Evolutionary conservation across 1,140 invertebrate genomes (phyloP).

Genomic region (Dinothrombium tinctorium): DNA sequence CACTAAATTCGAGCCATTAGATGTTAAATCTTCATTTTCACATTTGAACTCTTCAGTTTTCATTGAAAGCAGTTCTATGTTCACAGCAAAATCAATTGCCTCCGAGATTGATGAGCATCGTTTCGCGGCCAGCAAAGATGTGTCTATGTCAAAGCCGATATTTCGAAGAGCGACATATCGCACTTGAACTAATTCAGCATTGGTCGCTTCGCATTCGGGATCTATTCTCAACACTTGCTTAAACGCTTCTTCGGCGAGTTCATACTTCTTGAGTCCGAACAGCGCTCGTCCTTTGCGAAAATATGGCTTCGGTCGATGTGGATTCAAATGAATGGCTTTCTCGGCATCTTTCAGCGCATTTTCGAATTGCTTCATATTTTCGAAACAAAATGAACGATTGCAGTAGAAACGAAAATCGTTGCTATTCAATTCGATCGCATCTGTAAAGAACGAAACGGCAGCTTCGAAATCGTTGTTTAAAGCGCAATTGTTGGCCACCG

Average conservation of each 20-base stretch:
- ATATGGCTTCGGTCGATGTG: neutral
- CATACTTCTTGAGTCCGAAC: neutral
- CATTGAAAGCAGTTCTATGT: neutral
- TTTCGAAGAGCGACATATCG: conserved; percentile 1
- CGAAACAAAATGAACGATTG: conserved; percentile 1
- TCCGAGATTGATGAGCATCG: neutral
- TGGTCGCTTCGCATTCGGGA: neutral
- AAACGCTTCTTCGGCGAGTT: conserved; percentile 1
- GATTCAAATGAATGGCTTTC: neutral
- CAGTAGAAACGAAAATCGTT: neutral
- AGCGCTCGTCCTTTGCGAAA: conserved; percentile 1
- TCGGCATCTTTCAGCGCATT: neutral
- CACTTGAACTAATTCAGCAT: neutral
- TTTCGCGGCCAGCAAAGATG: neutral
- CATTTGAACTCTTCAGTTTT: too few relatives aligned
- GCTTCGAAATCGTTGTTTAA: too few relatives aligned
- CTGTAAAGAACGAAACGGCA: too few relatives aligned
- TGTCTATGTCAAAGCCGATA: neutral
- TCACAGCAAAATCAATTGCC: neutral
- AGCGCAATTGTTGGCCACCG: too few relatives aligned
- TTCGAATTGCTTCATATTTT: neutral
- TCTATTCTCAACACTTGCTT: neutral
- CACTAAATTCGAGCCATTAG: too few relatives aligned
- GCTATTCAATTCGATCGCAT: neutral
- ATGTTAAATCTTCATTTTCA: too few relatives aligned